A percentile compares a stretch with the other conserved stretches of the same genome.
Evolutionary conservation across 2,797 vertebrate species (phyloP).

Genomic region (Melanotaenia nigrans): DNA sequence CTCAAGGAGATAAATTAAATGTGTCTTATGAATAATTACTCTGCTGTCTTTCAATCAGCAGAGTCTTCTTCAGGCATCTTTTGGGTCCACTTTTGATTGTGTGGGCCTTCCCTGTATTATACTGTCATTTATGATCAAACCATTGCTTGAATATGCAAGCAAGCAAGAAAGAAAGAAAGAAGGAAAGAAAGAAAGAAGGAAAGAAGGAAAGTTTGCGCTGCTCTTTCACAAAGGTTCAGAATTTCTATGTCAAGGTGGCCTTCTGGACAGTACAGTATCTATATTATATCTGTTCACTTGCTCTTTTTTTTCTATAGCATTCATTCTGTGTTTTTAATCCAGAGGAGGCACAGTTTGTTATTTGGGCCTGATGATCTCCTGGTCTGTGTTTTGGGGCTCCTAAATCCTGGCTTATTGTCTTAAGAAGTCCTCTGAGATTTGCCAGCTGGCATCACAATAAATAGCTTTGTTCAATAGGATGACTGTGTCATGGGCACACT

Average conservation of each 20-base stretch:
- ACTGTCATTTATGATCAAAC: no score
- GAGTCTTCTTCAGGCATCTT: not conserved
- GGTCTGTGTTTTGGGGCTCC: constrained; percentile 57
- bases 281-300: constrained; percentile 9
- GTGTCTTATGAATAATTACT: not conserved
- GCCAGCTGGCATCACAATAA: constrained; percentile 74
- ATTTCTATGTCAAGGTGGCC: no score
- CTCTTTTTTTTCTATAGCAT: constrained; percentile 17
- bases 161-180: no score
- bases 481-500: constrained; percentile 38
- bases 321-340: constrained; percentile 36
- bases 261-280: not conserved
- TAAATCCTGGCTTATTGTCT: constrained; percentile 76
- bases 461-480: constrained; percentile 49
- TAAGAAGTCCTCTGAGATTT: constrained; percentile 74
- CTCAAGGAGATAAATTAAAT: not conserved
- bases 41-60: not conserved
- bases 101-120: no score
- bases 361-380: constrained; percentile 35
- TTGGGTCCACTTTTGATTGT: not conserved
- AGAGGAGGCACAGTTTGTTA: constrained; percentile 29
- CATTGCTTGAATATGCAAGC: no score
- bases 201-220: no score
- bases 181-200: no score
- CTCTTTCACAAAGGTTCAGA: no score